These are phyloP conservation scores for Cygnus atratus DNA, from an alignment of 2,113 vertebrate genomes.

Conservation along the genomic window DNA sequence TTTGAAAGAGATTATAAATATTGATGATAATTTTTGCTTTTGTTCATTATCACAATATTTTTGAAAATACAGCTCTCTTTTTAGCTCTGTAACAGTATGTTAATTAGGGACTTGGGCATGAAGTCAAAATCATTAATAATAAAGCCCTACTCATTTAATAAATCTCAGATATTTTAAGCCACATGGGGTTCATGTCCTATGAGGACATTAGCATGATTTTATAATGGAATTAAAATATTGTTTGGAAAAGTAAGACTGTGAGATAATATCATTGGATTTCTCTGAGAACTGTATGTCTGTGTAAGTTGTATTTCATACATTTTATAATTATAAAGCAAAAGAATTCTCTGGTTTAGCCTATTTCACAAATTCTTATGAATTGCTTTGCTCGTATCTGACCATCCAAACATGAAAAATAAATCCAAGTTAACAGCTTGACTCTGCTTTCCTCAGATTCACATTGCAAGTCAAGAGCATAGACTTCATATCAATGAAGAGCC, in stretches of 20 bases:
- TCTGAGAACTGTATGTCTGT: not conserved
- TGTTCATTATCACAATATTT: not conserved
- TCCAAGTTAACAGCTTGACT: not conserved
- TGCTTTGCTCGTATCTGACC: not conserved
- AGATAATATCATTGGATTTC: not conserved
- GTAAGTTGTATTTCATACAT: not conserved
- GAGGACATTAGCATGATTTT: not conserved
- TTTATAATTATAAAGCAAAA: not conserved
- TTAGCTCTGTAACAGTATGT: not conserved
- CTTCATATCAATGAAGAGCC: not conserved
- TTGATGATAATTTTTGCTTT: not conserved
- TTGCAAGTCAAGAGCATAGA: not conserved
- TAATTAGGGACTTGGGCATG: not conserved
- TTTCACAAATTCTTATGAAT: not conserved
- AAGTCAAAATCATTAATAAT: not conserved
- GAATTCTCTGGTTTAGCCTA: not conserved
- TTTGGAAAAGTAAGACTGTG: not conserved
- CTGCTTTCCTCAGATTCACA: not conserved
- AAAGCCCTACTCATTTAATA: not conserved
- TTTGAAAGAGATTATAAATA: not conserved
- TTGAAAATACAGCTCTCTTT: not conserved
- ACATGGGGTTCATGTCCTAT: not conserved
- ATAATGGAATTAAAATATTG: not conserved
- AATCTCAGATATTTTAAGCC: not conserved
- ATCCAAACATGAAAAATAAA: not conserved